A percentile compares a stretch with the other conserved stretches of the same genome.
Conservation (phyloP, 2,113 vertebrate species). For the Syngnathus typhle region DNA sequence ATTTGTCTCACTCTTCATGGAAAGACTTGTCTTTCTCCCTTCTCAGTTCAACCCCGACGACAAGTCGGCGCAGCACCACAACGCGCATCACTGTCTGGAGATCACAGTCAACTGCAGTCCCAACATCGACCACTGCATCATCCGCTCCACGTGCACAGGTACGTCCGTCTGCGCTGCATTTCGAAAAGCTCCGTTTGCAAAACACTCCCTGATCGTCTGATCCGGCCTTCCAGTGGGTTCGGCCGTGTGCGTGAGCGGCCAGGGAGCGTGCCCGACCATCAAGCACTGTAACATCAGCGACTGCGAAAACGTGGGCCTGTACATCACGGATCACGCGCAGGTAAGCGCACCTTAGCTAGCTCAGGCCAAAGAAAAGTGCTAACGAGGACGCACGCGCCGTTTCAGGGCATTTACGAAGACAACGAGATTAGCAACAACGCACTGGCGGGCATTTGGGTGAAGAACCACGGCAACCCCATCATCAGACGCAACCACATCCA, state of each 20-base stretch:
- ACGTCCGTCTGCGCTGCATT: not conserved
- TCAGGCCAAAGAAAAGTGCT: not conserved
- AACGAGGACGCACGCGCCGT: not conserved
- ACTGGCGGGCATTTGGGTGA: conserved; percentile 98
- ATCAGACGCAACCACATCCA: conserved; percentile 99
- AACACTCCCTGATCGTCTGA: no score
- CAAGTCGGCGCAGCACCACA: conserved; percentile 98
- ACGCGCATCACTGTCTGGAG: conserved; percentile 98
- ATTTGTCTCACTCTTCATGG: conserved; percentile 8
- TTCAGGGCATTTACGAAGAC: conserved; percentile 97
- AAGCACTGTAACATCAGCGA: conserved; percentile 99
- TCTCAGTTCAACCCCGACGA: conserved; percentile 97
- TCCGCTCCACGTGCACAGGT: conserved; percentile 99
- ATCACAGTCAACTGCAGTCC: conserved; percentile 99
- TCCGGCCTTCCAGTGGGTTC: conserved; percentile 81
- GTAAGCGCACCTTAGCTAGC: conserved; percentile 61
- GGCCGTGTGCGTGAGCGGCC: conserved; percentile 96
- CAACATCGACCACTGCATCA: conserved; percentile 98
- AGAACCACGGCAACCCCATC: conserved; percentile 99
- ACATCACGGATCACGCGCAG: conserved; percentile 98
- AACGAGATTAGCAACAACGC: conserved; percentile 99
- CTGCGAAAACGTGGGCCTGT: conserved; percentile 98
- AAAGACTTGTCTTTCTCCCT: conserved; percentile 19
- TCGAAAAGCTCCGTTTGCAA: not conserved
- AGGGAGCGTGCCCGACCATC: conserved; percentile 96